These are phyloP conservation scores for Grammomys dolichurus DNA, from an alignment of 2,113 vertebrate genomes.

Conservation along the genomic window DNA sequence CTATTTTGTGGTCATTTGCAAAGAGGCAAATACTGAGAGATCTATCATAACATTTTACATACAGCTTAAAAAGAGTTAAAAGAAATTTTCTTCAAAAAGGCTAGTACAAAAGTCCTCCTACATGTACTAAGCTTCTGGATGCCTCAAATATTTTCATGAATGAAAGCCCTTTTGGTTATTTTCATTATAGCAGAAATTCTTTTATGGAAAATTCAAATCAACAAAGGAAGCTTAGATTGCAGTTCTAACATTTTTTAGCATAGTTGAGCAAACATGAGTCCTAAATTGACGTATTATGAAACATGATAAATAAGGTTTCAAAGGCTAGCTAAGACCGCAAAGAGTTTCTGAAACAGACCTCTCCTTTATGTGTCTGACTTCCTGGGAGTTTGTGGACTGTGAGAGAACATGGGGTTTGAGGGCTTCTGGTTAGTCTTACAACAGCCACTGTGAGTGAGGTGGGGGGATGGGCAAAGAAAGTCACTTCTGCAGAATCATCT, in stretches of 20 bases:
- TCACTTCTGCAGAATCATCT: conserved; percentile 57
- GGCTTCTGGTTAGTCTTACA: conserved; percentile 74
- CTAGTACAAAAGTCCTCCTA: conserved; percentile 87
- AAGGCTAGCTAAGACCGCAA: conserved; percentile 80
- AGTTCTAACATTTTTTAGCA: conserved; percentile 85
- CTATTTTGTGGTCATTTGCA: conserved; percentile 52
- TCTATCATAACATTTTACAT: conserved; percentile 63
- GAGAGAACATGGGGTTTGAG: conserved; percentile 68
- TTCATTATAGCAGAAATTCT: conserved; percentile 84
- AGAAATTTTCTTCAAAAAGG: conserved; percentile 79
- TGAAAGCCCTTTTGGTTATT: conserved; percentile 87
- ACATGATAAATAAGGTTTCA: conserved; percentile 83
- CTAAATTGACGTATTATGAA: conserved; percentile 87
- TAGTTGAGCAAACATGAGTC: conserved; percentile 81
- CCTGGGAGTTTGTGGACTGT: conserved; percentile 71
- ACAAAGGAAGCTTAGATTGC: conserved; percentile 89
- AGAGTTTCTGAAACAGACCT: conserved; percentile 80
- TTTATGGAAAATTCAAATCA: conserved; percentile 87
- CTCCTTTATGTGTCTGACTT: conserved; percentile 70
- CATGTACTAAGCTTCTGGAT: conserved; percentile 86
- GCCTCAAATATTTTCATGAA: conserved; percentile 89
- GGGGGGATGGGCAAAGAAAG: not conserved
- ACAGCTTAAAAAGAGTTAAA: conserved; percentile 85
- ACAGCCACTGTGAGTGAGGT: conserved; percentile 30
- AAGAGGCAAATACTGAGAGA: conserved; percentile 61